Conservation (phyloP, 2,113 vertebrate species). For the Oryzias celebensis region DNA sequence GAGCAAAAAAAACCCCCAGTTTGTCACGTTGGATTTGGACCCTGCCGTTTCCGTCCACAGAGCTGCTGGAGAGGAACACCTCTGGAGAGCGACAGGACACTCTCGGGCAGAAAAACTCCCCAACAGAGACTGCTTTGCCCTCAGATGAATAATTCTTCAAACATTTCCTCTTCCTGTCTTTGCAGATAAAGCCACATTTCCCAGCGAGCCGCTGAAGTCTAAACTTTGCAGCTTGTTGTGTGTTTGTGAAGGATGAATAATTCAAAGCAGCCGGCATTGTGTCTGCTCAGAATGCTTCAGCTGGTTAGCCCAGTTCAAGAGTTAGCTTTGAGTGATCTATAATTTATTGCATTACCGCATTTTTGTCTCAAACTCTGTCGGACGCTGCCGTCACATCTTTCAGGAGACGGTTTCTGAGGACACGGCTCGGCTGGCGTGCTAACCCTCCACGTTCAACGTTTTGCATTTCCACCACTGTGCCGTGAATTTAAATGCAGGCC, state of each 20-base stretch:
- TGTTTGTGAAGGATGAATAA: conserved; percentile 55
- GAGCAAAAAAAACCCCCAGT: too few species aligned
- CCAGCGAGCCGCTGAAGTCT: conserved; percentile 2
- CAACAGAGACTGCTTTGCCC: not conserved
- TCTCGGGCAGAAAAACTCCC: not conserved
- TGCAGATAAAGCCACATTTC: conserved; percentile 19
- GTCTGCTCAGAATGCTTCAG: conserved; percentile 56
- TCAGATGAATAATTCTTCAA: conserved; percentile 19
- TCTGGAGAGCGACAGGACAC: not conserved
- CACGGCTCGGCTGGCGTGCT: conserved; percentile 39
- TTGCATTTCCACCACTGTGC: conserved; percentile 43
- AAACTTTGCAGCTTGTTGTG: conserved; percentile 10
- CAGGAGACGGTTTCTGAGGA: conserved; percentile 35
- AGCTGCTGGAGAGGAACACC: too few species aligned
- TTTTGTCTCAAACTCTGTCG: conserved; percentile 50
- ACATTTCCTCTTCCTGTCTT: conserved; percentile 22
- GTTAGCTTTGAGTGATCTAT: conserved; percentile 65
- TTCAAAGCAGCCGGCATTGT: conserved; percentile 60
- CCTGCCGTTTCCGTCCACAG: too few species aligned
- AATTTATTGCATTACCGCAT: conserved; percentile 53
- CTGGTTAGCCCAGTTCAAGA: conserved; percentile 64
- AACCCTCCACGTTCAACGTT: conserved; percentile 39
- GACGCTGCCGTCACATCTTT: conserved; percentile 46
- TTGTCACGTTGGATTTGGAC: too few species aligned
- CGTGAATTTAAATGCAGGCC: conserved; percentile 37